Percentiles rank a stretch among this genome's conserved stretches.
Evolutionary conservation across 2,888 invertebrate genomes (phyloP).

Genomic region (Timema podura): DNA sequence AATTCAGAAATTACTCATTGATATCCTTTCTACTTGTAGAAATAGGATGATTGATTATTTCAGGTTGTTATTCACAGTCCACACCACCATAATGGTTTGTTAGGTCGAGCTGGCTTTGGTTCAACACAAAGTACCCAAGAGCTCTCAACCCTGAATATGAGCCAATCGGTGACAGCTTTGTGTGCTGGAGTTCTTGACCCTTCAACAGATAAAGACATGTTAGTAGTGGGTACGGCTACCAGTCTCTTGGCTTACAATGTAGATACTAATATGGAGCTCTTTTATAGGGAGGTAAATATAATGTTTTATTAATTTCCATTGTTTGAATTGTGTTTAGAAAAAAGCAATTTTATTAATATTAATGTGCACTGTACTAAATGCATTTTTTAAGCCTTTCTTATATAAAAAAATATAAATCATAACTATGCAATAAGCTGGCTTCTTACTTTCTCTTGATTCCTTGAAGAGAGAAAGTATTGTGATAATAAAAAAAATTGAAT

Average conservation of each 20-base stretch:
- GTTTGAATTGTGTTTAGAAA: too few relatives aligned
- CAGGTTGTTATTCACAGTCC: constrained; percentile 83
- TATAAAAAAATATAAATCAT: too few relatives aligned
- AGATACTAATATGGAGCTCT: constrained; percentile 85
- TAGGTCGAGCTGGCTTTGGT: constrained; percentile 53
- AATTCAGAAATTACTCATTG: too few relatives aligned
- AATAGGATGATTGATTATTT: constrained; percentile 22
- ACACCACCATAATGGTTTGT: constrained; percentile 58
- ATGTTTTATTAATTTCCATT: too few relatives aligned
- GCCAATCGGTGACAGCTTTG: constrained; percentile 72
- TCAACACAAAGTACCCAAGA: constrained; percentile 62
- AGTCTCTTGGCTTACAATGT: constrained; percentile 83
- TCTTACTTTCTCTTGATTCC: too few relatives aligned
- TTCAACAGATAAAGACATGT: constrained; percentile 65
- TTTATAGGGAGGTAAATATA: constrained; percentile 71
- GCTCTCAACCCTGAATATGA: constrained; percentile 69
- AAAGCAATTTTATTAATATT: too few relatives aligned
- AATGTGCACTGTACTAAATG: too few relatives aligned
- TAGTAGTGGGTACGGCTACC: constrained; percentile 75
- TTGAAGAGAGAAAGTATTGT: too few relatives aligned
- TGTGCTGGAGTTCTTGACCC: constrained; percentile 67
- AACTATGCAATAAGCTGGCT: too few relatives aligned
- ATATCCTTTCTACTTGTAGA: too few relatives aligned
- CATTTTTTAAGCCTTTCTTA: too few relatives aligned
- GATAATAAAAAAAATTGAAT: too few relatives aligned